phyloP scores from a whole-genome alignment of 2,888 invertebrate species.

The Hipparchia semele region DNA sequence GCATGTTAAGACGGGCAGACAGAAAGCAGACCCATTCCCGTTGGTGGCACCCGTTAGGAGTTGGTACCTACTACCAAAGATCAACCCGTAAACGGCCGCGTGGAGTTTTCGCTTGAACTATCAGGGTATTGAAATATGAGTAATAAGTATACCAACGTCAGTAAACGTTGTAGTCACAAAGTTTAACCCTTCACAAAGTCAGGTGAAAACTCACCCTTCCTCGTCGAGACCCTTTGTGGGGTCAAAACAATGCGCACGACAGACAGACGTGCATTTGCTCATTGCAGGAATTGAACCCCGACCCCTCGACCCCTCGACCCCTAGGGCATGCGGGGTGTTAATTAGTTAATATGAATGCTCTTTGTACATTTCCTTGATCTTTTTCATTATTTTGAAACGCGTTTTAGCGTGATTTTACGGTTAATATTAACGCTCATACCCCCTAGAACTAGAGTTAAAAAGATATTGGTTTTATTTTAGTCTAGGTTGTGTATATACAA shows the following conservation, averaged over 20 bases:
- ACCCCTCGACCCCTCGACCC: constrained; percentile 35
- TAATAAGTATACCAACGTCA: neutral
- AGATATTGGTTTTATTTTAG: neutral
- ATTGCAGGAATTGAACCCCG: constrained; percentile 34
- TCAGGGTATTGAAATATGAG: too few species aligned
- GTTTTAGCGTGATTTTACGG: constrained; percentile 14
- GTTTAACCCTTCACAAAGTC: constrained; percentile 14
- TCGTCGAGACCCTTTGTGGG: constrained; percentile 23
- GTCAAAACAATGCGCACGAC: constrained; percentile 33
- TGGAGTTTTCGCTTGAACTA: too few species aligned
- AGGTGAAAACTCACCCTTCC: constrained; percentile 22
- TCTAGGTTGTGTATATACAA: too few species aligned
- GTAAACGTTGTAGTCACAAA: neutral
- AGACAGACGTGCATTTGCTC: constrained; percentile 31
- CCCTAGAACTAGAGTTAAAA: neutral
- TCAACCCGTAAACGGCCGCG: too few species aligned
- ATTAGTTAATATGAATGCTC: constrained; percentile 41
- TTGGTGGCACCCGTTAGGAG: too few species aligned
- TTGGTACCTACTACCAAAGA: too few species aligned
- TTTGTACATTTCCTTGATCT: constrained; percentile 36
- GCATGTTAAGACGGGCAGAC: too few species aligned
- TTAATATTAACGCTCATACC: too few species aligned
- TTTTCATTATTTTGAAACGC: constrained; percentile 36
- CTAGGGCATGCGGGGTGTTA: constrained; percentile 32
- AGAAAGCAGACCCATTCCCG: too few species aligned